Evolutionary conservation across 2,113 vertebrate genomes (phyloP), one percentile per base, ranked within the genome.

Genomic region (Leptodactylus fuscus): DNA sequence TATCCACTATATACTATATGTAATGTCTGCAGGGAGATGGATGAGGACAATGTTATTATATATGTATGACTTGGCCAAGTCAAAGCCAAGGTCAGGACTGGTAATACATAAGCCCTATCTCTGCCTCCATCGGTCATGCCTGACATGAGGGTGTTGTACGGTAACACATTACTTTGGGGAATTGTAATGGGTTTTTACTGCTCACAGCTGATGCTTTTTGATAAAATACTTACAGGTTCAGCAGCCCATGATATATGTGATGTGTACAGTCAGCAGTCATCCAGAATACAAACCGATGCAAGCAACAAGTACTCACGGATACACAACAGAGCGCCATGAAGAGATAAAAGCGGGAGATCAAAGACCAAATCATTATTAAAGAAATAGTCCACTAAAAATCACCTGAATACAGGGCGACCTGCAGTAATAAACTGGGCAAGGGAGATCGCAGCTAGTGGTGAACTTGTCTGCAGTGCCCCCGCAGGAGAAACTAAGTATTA

Each of bases 171-270:
- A 62, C 34, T 38, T 60, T 15, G 13, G 53, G 77, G 36, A 60
- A 36, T 2, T 60, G 58, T 60, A 70, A 65, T 24, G 34, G 73
- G 6, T 44, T 80, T 80, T 75, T 53, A 55, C 80, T 79, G 87
- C 82, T 86, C n/a, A 51, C 65, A 34, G 67, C 32, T 36, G 48
- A 70, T 67, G 83, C 77, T 60, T 76, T 69, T 44, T 74, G 75
- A 62, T 51, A 46, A 74, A 22, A 34, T 20, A 77, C 75, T 83
- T 87, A 74, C 82, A 80, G 51, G 87, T 87, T 84, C 79, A 87
- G 80, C 84, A 86, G 71, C 27, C 48, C 1, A 70, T 79, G 34
- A 79, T 41, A 41, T 67, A 79, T 67, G 88, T 76, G 36, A 38
- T 24, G 53, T 55, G 8, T n/a, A 38, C 20, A 24, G n/a, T 36